These are phyloP conservation scores for Gallinago media DNA, from an alignment of 2,113 vertebrate species.

Conservation along the genomic window DNA sequence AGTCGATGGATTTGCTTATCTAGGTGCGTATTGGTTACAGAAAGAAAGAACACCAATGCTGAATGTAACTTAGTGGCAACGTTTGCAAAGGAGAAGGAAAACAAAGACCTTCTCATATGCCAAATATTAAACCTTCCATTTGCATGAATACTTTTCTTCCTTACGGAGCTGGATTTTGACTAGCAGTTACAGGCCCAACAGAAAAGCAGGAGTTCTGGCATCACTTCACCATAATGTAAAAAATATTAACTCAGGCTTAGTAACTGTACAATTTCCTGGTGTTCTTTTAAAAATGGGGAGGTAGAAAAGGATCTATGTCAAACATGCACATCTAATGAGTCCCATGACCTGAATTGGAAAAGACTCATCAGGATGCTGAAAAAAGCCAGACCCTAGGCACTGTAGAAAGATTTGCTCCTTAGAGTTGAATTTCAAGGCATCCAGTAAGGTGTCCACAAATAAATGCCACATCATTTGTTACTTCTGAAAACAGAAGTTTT, in stretches of 20 bases:
- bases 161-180: constrained; percentile 6
- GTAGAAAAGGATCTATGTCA: constrained; percentile 33
- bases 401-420: background rate
- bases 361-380: constrained; percentile 14
- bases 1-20: background rate
- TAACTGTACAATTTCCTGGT: constrained; percentile 57
- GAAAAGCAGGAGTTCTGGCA: constrained; percentile 48
- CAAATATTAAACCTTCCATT: constrained; percentile 26
- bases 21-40: background rate
- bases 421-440: background rate
- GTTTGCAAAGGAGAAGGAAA: background rate
- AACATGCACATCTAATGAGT: constrained; percentile 36
- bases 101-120: background rate
- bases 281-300: constrained; percentile 45
- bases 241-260: constrained; percentile 53
- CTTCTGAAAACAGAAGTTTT: background rate
- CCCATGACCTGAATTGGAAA: constrained; percentile 25
- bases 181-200: constrained; percentile 14
- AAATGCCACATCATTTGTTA: background rate
- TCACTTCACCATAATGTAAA: background rate
- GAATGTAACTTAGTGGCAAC: background rate
- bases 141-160: background rate
- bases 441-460: background rate
- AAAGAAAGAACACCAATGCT: background rate
- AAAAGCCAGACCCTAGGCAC: background rate